phyloP scores from a whole-genome alignment of 2,797 vertebrate species.

The Micropoecilia bifurca region DNA sequence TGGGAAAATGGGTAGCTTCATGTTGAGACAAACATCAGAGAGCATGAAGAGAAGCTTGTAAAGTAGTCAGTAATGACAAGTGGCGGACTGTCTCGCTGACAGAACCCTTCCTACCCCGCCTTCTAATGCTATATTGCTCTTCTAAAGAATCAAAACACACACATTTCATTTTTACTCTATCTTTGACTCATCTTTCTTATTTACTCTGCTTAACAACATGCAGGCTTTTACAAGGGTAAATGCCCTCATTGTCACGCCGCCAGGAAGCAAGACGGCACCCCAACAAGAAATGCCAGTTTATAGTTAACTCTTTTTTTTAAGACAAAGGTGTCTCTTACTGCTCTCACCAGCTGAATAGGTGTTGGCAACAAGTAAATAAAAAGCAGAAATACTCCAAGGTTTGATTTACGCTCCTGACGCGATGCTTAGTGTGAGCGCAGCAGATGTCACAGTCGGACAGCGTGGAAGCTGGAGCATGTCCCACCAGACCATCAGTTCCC shows the following conservation, averaged over 20 bases:
- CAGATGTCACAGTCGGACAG: too few relatives aligned
- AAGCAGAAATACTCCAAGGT: neutral
- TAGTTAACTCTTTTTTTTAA: neutral
- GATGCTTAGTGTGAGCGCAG: too few relatives aligned
- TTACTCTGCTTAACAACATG: constrained; percentile 3
- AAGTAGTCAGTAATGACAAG: constrained; percentile 26
- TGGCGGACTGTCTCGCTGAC: neutral
- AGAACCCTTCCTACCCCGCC: neutral
- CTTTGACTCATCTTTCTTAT: constrained; percentile 8
- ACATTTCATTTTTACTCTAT: neutral
- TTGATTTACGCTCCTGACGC: neutral
- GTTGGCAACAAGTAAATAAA: neutral
- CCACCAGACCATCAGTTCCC: too few relatives aligned
- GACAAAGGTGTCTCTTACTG: neutral
- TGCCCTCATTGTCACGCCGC: neutral
- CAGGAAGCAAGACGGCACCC: neutral
- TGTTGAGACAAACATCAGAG: neutral
- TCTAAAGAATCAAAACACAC: constrained; percentile 4
- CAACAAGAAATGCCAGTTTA: constrained; percentile 28
- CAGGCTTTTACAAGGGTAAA: neutral
- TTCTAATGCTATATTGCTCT: neutral
- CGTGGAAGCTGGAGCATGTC: too few relatives aligned
- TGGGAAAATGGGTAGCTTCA: neutral
- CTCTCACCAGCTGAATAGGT: neutral
- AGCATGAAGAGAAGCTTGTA: constrained; percentile 10